Evolutionary conservation across 2,797 vertebrate species (phyloP).

Genomic region (Gallinago stenura): DNA sequence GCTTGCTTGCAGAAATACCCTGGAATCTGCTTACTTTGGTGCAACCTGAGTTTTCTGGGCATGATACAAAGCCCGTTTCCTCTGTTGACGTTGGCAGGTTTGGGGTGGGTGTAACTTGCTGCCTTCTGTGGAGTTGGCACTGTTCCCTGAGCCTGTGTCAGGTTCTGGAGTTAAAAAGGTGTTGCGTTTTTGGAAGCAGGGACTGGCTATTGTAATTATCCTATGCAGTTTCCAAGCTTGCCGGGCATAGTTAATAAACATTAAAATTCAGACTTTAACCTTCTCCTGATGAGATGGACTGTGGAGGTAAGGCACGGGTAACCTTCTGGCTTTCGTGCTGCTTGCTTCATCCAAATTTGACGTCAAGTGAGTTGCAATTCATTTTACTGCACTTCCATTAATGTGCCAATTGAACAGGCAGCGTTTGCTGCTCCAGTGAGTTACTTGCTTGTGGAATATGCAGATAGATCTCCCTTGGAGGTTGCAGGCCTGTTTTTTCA

Average conservation of each 20-base stretch:
- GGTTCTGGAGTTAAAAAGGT: conserved; percentile 14
- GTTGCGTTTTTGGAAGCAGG: not conserved
- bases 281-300: not conserved
- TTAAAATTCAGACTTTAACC: not conserved
- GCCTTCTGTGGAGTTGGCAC: not conserved
- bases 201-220: not conserved
- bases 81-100: conserved; percentile 43
- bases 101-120: conserved; percentile 28
- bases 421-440: not conserved
- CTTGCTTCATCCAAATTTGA: not conserved
- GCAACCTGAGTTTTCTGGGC: conserved; percentile 26
- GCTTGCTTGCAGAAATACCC: not conserved
- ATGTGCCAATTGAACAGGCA: not conserved
- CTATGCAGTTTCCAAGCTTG: not conserved
- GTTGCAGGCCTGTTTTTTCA: not conserved
- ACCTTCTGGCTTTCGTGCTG: not conserved
- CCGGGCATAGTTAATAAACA: not conserved
- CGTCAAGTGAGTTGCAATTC: not conserved
- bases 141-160: not conserved
- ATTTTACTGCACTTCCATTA: not conserved
- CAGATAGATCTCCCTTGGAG: not conserved
- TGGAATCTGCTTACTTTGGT: conserved; percentile 32
- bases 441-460: not conserved
- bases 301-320: not conserved
- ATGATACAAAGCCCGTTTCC: not conserved